Base-by-base conservation (phyloP, 2,113 vertebrate species). In the Dicentrarchus labrax region DNA sequence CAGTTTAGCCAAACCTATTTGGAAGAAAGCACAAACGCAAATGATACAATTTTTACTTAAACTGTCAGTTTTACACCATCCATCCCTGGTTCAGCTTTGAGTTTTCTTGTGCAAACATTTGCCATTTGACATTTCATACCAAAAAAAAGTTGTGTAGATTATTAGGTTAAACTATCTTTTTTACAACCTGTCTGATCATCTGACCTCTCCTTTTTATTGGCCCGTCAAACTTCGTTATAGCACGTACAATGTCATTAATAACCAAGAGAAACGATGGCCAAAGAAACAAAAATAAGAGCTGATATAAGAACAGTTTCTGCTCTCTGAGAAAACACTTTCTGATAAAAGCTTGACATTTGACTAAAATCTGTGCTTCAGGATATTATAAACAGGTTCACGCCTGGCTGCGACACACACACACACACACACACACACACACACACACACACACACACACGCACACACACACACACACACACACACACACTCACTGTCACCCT, bases 301-400 rank as follows among this genome's bases (percentile, higher is more conserved):
- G 61, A 22, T 45, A 45, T 11, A 22, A 50, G 21, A 6, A 0
- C 15, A 36, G 69, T 53, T 47, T 69, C 22, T 79, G 66, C 48
- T 82, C 39, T 75, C 12, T 41, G 41, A 74, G 41, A 57, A 48
- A 53, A 53, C 70, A 13, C 48, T 45, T n/a, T 62, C 38, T 2
- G 47, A 80, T 79, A 75, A 73, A 76, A 74, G 78, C 72, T 67
- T 82, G 80, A 89, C 85, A 82, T 84, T 86, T 89, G 82, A 75
- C 69, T 81, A 68, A 89, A 85, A 76, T 72, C 76, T 86, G 53
- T 59, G 75, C 81, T 80, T 79, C 24, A 67, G 91, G 88, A 89
- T 91, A 80, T 89, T 86, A 71, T 72, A 79, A 78, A 83, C 86
- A 90, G 57, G 67, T 80, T 76, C 64, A 73, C 24, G 60, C 39